phyloP scores from a whole-genome alignment of 2,888 invertebrate species.

The Holacanthella duospinosa region DNA sequence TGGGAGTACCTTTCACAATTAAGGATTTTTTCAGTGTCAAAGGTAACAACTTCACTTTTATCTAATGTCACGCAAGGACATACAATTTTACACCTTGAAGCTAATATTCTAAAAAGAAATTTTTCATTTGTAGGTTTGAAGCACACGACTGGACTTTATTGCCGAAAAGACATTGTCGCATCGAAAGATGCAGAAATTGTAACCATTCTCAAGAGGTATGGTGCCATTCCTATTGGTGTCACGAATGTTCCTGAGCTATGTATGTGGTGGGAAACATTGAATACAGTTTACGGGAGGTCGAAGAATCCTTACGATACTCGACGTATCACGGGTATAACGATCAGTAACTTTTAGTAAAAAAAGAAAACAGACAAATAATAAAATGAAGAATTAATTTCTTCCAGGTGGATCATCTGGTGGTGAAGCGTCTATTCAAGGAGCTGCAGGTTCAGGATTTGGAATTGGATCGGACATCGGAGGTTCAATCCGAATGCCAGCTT shows the following conservation, averaged over 20 bases:
- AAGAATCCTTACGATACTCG: constrained; percentile 70
- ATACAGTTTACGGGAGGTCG: constrained; percentile 64
- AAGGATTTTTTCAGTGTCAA: constrained; percentile 75
- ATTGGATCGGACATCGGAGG: constrained; percentile 95
- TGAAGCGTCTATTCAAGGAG: constrained; percentile 63
- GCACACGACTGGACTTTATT: constrained; percentile 67
- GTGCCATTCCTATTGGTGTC: constrained; percentile 67
- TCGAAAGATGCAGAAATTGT: constrained; percentile 59
- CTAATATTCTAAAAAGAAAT: not conserved
- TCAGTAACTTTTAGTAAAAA: not conserved
- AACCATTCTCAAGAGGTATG: constrained; percentile 52
- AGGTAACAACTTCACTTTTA: too few species aligned
- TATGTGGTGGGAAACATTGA: constrained; percentile 74
- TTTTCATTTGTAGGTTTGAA: constrained; percentile 51
- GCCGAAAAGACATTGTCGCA: constrained; percentile 54
- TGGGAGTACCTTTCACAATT: constrained; percentile 84
- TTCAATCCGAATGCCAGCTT: constrained; percentile 82
- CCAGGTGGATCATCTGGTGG: constrained; percentile 80
- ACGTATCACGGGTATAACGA: constrained; percentile 44
- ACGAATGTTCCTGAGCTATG: constrained; percentile 83
- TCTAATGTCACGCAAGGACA: too few species aligned
- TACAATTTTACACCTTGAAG: too few species aligned
- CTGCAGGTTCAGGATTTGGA: constrained; percentile 71
- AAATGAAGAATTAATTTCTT: not conserved
- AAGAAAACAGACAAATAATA: too few species aligned